Evolutionary conservation across 2,888 invertebrate genomes (phyloP).

Genomic region (Eurois occulta): DNA sequence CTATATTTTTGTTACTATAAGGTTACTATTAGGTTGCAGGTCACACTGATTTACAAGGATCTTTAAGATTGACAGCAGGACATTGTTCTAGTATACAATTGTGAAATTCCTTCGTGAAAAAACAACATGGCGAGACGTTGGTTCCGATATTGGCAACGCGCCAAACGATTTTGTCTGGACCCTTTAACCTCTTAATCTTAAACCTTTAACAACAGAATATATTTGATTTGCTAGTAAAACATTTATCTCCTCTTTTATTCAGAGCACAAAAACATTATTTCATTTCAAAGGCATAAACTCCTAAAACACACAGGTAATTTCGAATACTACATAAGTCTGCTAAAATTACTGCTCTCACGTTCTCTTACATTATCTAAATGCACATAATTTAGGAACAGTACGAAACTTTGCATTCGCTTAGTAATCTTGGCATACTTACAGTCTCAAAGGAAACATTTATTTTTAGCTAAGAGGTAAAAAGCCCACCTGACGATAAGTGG

Average conservation of each 20-base stretch:
- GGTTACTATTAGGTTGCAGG: background rate
- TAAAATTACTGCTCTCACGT: slow-evolving; percentile 44
- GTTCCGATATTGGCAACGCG: background rate
- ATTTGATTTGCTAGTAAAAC: background rate
- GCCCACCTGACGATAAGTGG: slow-evolving; percentile 68
- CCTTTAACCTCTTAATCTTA: background rate
- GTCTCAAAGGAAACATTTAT: slow-evolving; percentile 64
- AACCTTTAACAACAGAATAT: background rate
- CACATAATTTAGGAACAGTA: slow-evolving; percentile 59
- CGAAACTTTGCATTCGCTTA: slow-evolving; percentile 51
- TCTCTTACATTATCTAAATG: slow-evolving; percentile 54
- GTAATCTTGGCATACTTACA: slow-evolving; percentile 57
- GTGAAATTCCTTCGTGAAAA: background rate
- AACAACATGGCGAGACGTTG: background rate
- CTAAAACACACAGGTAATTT: slow-evolving; percentile 35
- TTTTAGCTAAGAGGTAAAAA: slow-evolving; percentile 66
- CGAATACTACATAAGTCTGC: slow-evolving; percentile 19
- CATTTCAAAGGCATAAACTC: background rate
- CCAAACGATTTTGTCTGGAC: background rate
- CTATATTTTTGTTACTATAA: background rate
- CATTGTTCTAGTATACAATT: too few relatives aligned
- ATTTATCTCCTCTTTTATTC: background rate
- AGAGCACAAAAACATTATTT: background rate
- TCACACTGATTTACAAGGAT: background rate
- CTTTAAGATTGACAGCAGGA: background rate